Conservation (phyloP, 2,797 vertebrate species). For the Clamator glandarius region DNA sequence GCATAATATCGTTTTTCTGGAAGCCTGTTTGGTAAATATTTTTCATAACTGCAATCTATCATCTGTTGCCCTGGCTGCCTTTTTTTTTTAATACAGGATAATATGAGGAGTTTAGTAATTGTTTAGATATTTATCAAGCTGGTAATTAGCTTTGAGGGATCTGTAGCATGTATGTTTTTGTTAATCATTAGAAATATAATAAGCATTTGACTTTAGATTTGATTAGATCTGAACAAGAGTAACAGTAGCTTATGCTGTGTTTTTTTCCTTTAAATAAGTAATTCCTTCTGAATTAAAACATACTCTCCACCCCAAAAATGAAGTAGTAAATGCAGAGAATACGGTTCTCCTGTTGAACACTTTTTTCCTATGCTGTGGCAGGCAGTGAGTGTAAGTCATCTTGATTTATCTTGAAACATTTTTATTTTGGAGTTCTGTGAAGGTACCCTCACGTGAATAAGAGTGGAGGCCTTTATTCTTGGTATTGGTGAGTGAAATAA, state of each 20-base stretch:
- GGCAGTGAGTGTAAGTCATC: background rate
- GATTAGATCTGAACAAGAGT: background rate
- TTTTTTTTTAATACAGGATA: background rate
- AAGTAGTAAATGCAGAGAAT: background rate
- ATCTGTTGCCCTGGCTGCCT: background rate
- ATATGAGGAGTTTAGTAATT: background rate
- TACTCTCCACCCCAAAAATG: background rate
- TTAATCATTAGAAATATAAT: background rate
- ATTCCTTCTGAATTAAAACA: background rate
- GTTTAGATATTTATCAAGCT: background rate
- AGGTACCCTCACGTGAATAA: background rate
- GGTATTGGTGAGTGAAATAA: background rate
- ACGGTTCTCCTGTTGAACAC: background rate
- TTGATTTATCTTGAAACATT: background rate
- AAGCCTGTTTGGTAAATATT: background rate
- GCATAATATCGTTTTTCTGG: background rate
- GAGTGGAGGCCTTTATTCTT: background rate
- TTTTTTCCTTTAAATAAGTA: background rate
- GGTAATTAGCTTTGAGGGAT: constrained; percentile 3
- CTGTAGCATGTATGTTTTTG: background rate
- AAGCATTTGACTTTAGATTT: background rate
- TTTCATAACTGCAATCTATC: background rate
- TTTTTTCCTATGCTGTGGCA: background rate
- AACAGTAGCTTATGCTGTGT: background rate
- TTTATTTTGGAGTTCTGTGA: background rate